A percentile compares a stretch with the other conserved stretches of the same genome.
Evolutionary conservation across 2,797 vertebrate species (phyloP).

Genomic region (Gymnothorax reevesii): DNA sequence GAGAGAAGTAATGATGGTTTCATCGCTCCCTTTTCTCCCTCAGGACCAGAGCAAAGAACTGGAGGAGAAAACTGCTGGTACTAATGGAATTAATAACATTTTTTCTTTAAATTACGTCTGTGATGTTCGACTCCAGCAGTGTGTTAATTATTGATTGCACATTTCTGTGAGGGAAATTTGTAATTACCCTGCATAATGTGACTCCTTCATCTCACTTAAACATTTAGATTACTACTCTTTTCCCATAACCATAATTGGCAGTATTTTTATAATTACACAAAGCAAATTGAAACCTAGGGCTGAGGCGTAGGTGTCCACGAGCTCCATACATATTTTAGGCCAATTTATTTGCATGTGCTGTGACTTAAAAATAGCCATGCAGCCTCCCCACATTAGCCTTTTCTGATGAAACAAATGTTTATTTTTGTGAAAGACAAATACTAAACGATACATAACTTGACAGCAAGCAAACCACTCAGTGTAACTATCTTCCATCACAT

Average conservation of each 20-base stretch:
- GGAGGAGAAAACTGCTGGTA: constrained; percentile 31
- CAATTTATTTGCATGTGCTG: neutral
- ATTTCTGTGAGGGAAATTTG: constrained; percentile 60
- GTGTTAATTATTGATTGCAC: constrained; percentile 72
- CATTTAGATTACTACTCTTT: constrained; percentile 76
- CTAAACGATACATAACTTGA: neutral
- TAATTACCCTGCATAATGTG: constrained; percentile 73
- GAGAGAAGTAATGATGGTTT: neutral
- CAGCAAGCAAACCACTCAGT: neutral
- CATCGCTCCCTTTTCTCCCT: constrained; percentile 25
- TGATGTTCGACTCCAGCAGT: constrained; percentile 56
- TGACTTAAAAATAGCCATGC: neutral
- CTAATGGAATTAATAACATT: constrained; percentile 61
- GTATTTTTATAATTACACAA: constrained; percentile 66
- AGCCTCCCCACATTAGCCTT: neutral
- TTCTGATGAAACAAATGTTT: neutral
- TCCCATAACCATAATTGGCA: constrained; percentile 53
- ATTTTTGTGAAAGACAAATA: neutral
- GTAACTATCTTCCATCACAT: neutral
- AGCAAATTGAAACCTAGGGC: constrained; percentile 53
- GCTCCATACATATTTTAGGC: constrained; percentile 7
- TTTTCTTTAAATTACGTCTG: constrained; percentile 56
- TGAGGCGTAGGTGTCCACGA: neutral
- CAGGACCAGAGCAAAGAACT: constrained; percentile 36
- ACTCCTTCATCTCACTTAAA: constrained; percentile 73